Conservation (phyloP, 2,888 invertebrate species). For the Drosophila yooni region DNA sequence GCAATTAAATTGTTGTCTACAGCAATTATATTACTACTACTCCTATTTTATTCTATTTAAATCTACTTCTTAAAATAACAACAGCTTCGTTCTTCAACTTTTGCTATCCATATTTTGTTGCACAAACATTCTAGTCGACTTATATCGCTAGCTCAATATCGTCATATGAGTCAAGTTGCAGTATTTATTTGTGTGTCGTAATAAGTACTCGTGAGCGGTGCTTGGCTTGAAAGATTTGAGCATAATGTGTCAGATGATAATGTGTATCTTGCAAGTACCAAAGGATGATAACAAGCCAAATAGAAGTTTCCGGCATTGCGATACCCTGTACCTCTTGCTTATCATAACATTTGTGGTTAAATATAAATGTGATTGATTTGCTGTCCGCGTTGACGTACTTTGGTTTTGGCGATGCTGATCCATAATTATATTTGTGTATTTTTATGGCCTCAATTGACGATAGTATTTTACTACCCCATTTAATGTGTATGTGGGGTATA, state of each 20-base stretch:
- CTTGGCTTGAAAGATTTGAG: background rate
- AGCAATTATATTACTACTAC: background rate
- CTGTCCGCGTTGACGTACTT: background rate
- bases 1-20: background rate
- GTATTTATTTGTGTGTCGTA: background rate
- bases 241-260: background rate
- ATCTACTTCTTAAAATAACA: background rate
- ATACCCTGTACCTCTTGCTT: slow-evolving; percentile 12
- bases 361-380: background rate
- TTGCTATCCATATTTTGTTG: background rate
- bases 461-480: background rate
- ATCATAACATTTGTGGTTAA: background rate
- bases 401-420: background rate
- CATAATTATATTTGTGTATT: background rate
- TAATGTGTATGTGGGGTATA: background rate
- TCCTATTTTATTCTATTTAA: background rate
- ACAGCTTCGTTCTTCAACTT: background rate
- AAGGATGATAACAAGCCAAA: slow-evolving; percentile 3
- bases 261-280: background rate
- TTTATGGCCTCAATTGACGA: background rate
- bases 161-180: background rate
- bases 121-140: background rate
- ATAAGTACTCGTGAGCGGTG: background rate
- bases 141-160: background rate
- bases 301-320: background rate